Conservation (phyloP, 2,113 vertebrate species). For the Elaphurus davidianus region DNA sequence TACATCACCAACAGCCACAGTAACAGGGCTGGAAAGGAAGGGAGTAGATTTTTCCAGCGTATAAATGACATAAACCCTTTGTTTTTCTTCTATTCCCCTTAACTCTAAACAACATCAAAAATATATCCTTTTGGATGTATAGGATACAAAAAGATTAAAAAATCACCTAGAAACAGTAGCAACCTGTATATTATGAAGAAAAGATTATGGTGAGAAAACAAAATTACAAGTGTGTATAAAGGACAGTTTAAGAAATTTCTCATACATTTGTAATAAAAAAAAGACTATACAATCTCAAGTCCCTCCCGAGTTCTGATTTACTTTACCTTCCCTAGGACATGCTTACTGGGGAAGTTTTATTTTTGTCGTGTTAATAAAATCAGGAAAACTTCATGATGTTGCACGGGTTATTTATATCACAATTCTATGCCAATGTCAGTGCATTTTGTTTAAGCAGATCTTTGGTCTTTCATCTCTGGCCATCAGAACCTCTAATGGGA, state of each 20-base stretch:
- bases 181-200: not conserved
- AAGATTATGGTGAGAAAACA: not conserved
- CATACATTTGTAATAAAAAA: not conserved
- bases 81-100: not conserved
- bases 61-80: not conserved
- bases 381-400: not conserved
- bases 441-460: not conserved
- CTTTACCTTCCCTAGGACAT: not conserved
- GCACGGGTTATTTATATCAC: not conserved
- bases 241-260: not conserved
- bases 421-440: not conserved
- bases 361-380: not conserved
- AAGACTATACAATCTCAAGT: not conserved
- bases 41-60: not conserved
- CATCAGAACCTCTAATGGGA: not conserved
- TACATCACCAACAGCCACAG: not conserved
- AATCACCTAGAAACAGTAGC: not conserved
- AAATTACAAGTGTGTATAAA: not conserved
- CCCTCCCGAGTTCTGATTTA: not conserved
- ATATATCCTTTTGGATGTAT: not conserved
- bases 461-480: not conserved
- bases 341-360: not conserved
- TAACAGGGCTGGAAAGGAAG: not conserved
- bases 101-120: not conserved
- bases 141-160: not conserved